Base-by-base conservation (phyloP, 53 echinoderm and acorn worm species). In the Antedon mediterranea region DNA sequence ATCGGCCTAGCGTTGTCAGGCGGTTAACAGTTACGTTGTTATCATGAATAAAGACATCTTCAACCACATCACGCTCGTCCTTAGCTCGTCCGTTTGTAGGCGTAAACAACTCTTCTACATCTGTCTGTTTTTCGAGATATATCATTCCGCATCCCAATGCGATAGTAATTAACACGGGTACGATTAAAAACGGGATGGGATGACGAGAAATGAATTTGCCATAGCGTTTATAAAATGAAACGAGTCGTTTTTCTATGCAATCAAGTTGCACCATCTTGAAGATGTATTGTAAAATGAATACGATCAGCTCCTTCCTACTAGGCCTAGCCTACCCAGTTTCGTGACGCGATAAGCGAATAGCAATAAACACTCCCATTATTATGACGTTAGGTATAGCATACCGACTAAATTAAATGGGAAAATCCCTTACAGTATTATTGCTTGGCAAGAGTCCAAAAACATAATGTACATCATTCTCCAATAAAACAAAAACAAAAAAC, bases 161-260 rank as follows among this genome's bases (percentile, higher is more conserved):
- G 2, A 72, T 75, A 28, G 95, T 84, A 31, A 89, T 29, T 0
- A 79, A 26, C 0, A 91, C 71, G 0, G 95, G 86, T 13, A 87
- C 30, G 0, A 92, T 42, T 1, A 95, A 78, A 33, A 95, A 81
- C 14, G 80, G 44, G 5, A 84, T 79, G 4, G 91, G 95, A 71
- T 89, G 88, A 28, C 89, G 79, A 15, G 82, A 89, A 29, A 93
- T 78, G 33, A 90, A 87, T 71, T 82, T 85, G 28, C 93, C 93
- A 77, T 93, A 90, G 28, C 41, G 34, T 1, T 41, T 71, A 79
- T 87, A 91, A 31, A 83, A 78, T 14, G 43, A 71, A 75, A 77
- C 84, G 31, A 91, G 76, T 0, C 33, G 5, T 32, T 31, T 84
- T 43, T 91, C 89, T 14, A 91, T 43, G 75, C 88, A 91, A 34